Evolutionary conservation across 2,797 vertebrate species (phyloP).

Genomic region (Mormyrops attenuatus): DNA sequence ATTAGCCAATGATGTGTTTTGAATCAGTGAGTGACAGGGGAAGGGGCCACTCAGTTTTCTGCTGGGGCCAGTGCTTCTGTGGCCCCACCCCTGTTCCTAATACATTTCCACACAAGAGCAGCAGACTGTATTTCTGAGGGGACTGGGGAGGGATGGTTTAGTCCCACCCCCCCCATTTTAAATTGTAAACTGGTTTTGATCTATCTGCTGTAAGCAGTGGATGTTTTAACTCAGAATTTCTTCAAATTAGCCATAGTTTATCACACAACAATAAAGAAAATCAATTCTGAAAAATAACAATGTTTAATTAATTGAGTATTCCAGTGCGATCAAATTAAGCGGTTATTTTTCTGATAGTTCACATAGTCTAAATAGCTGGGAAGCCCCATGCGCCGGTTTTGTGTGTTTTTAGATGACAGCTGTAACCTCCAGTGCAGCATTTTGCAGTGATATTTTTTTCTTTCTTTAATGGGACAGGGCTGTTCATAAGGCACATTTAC

Average conservation of each 20-base stretch:
- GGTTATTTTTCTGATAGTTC: background rate
- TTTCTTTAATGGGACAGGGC: background rate
- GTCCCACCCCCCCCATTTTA: background rate
- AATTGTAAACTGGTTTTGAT: background rate
- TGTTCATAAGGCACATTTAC: background rate
- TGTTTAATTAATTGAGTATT: background rate
- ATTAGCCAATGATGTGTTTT: background rate
- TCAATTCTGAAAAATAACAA: background rate
- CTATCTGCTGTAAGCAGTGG: background rate
- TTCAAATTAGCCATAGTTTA: background rate
- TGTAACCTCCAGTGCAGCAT: background rate
- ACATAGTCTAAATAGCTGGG: background rate
- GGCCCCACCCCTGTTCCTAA: background rate
- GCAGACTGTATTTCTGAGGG: background rate
- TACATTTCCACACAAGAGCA: background rate
- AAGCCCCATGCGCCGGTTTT: background rate
- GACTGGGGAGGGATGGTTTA: background rate
- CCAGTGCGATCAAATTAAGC: background rate
- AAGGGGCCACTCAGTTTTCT: background rate
- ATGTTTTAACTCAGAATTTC: background rate
- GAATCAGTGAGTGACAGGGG: background rate
- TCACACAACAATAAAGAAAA: background rate
- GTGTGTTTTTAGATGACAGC: background rate
- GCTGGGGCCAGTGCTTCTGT: background rate
- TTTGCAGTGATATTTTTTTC: background rate